phyloP scores from a whole-genome alignment of 92 coral and sea anemone genomes.

The Ricordea florida region DNA sequence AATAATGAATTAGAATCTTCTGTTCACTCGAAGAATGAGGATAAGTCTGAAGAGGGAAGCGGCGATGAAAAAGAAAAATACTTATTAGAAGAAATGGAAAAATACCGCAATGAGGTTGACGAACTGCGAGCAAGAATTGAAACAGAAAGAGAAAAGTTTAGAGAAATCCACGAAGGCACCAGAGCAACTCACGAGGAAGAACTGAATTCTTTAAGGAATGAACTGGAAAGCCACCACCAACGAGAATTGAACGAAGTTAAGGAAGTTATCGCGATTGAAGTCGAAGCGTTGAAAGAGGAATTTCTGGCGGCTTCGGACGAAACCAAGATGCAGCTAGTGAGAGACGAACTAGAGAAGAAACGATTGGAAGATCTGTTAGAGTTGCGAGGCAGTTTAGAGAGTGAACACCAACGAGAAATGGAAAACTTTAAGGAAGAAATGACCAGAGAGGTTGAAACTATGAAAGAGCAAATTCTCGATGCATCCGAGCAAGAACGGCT shows the following conservation, averaged over 20 bases:
- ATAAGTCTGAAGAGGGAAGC: background rate
- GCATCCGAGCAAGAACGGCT: conserved; percentile 74
- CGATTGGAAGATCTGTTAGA: conserved; percentile 71
- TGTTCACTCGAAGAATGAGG: no score
- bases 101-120: conserved; percentile 58
- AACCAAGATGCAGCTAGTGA: conserved; percentile 51
- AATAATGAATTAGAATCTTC: conserved; percentile 15
- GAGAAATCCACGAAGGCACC: conserved; percentile 41
- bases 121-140: conserved; percentile 59
- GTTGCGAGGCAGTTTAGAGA: conserved; percentile 57
- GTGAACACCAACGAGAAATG: conserved; percentile 71
- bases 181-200: conserved; percentile 58
- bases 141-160: conserved; percentile 56
- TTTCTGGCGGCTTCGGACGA: conserved; percentile 69
- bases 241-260: conserved; percentile 37
- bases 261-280: conserved; percentile 60
- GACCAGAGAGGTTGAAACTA: conserved; percentile 48
- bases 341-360: conserved; percentile 71
- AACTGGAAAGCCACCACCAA: conserved; percentile 56
- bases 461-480: conserved; percentile 64
- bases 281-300: conserved; percentile 73
- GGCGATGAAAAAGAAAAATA: conserved; percentile 60
- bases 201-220: conserved; percentile 61
- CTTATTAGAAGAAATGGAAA: conserved; percentile 77
- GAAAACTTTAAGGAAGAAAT: conserved; percentile 70